Conservation (phyloP, 2,113 vertebrate genomes). For the Cheirogaleus medius region DNA sequence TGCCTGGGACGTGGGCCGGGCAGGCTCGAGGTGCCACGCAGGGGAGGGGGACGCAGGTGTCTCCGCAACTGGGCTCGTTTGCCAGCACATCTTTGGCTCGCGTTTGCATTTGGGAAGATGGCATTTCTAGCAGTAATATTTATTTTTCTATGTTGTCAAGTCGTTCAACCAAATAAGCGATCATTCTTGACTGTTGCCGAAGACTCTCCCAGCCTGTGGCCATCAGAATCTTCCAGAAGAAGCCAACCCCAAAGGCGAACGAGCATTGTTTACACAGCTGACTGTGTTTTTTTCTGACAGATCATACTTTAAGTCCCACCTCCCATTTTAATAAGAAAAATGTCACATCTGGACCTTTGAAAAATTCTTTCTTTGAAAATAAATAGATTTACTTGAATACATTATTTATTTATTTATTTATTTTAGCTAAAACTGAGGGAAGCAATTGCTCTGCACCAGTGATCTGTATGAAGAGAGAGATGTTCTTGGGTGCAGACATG, state of each 20-base stretch:
- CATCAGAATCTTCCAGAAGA: background rate
- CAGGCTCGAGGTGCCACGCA: background rate
- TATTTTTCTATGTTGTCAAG: background rate
- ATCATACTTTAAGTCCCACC: background rate
- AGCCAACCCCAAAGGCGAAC: background rate
- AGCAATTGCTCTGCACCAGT: background rate
- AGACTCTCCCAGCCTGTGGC: background rate
- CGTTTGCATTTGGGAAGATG: background rate
- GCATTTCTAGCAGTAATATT: background rate
- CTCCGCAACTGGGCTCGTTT: background rate
- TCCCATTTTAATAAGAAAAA: slow-evolving; percentile 8
- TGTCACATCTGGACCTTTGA: background rate
- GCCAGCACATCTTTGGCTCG: background rate
- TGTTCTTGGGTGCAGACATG: background rate
- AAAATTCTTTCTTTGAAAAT: slow-evolving; percentile 2
- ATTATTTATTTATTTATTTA: background rate
- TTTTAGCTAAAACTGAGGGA: background rate
- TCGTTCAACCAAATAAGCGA: slow-evolving; percentile 18
- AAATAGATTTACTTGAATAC: background rate
- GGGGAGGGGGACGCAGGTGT: background rate
- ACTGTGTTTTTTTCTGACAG: background rate
- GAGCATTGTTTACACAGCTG: background rate
- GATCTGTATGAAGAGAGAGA: background rate
- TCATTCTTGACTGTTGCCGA: background rate
- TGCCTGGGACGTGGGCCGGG: background rate